Percentiles rank a stretch among this genome's conserved stretches.
Conservation (phyloP, 2,888 invertebrate species). For the Cryptus armator region DNA sequence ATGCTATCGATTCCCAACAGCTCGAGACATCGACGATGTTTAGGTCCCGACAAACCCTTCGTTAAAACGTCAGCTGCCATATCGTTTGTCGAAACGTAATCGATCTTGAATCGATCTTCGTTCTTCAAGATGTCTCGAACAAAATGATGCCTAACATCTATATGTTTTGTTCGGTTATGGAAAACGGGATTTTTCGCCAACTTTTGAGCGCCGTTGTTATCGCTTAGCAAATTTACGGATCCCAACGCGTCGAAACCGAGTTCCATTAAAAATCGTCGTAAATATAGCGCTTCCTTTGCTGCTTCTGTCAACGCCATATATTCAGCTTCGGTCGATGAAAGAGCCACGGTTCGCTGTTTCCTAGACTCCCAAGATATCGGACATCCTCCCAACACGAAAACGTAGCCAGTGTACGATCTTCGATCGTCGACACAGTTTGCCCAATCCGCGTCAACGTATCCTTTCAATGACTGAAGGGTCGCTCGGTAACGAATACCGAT, state of each 20-base stretch:
- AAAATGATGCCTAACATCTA: conserved; percentile 46
- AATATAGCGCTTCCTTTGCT: conserved; percentile 39
- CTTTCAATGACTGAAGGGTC: conserved; percentile 53
- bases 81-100: conserved; percentile 29
- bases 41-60: conserved; percentile 31
- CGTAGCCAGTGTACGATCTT: conserved; percentile 67
- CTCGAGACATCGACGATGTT: conserved; percentile 48
- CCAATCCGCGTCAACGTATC: conserved; percentile 76
- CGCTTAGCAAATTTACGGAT: not conserved
- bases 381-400: conserved; percentile 44
- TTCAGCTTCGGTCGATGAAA: conserved; percentile 54
- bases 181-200: conserved; percentile 46
- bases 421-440: conserved; percentile 64
- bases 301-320: conserved; percentile 54
- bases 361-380: conserved; percentile 54
- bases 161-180: conserved; percentile 56
- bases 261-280: conserved; percentile 27
- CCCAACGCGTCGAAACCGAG: conserved; percentile 12
- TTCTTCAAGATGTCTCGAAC: conserved; percentile 33
- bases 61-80: conserved; percentile 56
- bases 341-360: conserved; percentile 55
- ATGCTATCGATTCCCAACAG: conserved; percentile 15
- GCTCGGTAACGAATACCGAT: conserved; percentile 5
- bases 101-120: not conserved
- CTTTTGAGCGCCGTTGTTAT: conserved; percentile 47